Evolutionary conservation across 1,140 invertebrate genomes (phyloP).

Genomic region (Heliconius melpomene): DNA sequence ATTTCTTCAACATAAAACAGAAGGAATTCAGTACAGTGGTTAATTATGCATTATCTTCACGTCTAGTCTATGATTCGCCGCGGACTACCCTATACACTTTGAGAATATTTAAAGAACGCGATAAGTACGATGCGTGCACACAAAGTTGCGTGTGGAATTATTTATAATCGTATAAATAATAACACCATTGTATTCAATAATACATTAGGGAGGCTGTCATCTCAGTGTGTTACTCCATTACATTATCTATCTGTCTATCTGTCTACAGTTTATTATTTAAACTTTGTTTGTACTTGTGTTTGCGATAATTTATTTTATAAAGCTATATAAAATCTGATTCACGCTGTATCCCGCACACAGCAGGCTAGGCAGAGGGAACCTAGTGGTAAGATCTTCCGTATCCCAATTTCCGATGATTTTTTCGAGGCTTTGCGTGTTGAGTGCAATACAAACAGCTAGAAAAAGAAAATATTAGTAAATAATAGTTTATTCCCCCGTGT

Average conservation of each 20-base stretch:
- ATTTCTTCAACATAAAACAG: slow-evolving; percentile 30
- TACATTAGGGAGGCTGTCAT: slow-evolving; percentile 44
- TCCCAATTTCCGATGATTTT: too few relatives aligned
- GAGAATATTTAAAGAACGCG: slow-evolving; percentile 57
- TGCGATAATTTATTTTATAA: not conserved
- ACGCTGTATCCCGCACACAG: too few relatives aligned
- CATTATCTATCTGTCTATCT: not conserved
- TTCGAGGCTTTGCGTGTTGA: too few relatives aligned
- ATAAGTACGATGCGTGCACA: slow-evolving; percentile 43
- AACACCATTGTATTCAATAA: slow-evolving; percentile 42
- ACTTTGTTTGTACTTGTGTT: not conserved
- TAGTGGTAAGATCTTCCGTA: too few relatives aligned
- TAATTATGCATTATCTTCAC: slow-evolving; percentile 47
- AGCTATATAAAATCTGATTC: not conserved
- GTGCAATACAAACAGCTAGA: too few relatives aligned
- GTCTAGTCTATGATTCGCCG: slow-evolving; percentile 52
- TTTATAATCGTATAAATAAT: slow-evolving; percentile 52
- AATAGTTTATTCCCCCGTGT: too few relatives aligned
- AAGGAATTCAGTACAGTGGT: slow-evolving; percentile 47
- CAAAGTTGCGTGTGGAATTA: slow-evolving; percentile 49
- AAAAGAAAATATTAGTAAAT: too few relatives aligned
- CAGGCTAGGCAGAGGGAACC: too few relatives aligned
- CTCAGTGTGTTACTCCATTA: slow-evolving; percentile 24
- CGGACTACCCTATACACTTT: slow-evolving; percentile 49
- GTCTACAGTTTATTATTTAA: not conserved